Base-by-base conservation (phyloP, 2,113 vertebrate genomes). In the Barbus barbus region DNA sequence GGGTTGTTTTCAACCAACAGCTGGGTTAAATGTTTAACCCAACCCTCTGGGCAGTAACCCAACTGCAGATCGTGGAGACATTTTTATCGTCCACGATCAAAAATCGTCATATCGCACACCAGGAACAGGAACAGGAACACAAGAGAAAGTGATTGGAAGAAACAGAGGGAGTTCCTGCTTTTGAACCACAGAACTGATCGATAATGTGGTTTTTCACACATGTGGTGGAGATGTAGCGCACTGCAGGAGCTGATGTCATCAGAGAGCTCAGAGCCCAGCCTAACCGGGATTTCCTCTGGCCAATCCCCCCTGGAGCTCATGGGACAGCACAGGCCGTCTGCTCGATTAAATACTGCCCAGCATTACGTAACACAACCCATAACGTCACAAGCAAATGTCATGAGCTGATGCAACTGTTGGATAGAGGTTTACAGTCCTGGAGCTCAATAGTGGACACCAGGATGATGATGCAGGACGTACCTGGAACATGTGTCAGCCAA, bases 391-490 rank as follows among this genome's bases (percentile, higher is more conserved):
- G 38, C 51, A 20, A 69, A 36, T 26, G 48, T 80, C n/a, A 56
- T 56, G 65, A 77, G 22, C 26, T 53, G 73, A 80, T 22, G n/a
- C 26, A 51, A 63, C 3, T 33, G 69, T 53, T 38, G 69, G 81
- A n/a, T 71, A 61, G 20, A 61, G 24, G 22, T 61, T 61, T 61
- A 81, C 36, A 22, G 77, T 53, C n/a, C n/a, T n/a, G n/a, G n/a
- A n/a, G n/a, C n/a, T n/a, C n/a, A n/a, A 63, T 31, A 63, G 5
- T 12, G 26, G 14, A 65, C 61, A 31, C 26, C 26, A 31, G 20
- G n/a, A n/a, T n/a, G n/a, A n/a, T n/a, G n/a, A n/a, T 22, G 33
- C 9, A 38, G 9, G 20, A 69, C 9, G 18, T 20, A 18, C 5
- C 14, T 9, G 13, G 69, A 46, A 74, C 28, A 65, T 65, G n/a